Conservation (phyloP, 2,797 vertebrate species). For the Hozukius guyotensis region DNA sequence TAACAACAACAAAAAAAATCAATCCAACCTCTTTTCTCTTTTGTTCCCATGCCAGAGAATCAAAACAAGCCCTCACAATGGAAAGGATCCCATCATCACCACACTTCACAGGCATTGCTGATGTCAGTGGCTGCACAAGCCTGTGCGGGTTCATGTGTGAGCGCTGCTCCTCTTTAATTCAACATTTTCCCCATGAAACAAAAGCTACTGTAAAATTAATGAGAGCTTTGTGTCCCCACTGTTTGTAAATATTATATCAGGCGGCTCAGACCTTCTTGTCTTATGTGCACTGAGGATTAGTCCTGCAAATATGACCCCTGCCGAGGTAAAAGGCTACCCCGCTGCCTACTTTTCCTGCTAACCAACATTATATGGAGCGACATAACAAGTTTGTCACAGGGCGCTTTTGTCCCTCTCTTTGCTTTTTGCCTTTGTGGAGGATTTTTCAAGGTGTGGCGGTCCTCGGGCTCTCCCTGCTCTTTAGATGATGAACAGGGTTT, state of each 20-base stretch:
- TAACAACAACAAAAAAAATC: constrained; percentile 19
- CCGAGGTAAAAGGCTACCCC: constrained; percentile 15
- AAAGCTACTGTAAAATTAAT: constrained; percentile 60
- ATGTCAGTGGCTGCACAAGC: constrained; percentile 36
- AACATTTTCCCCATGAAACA: constrained; percentile 47
- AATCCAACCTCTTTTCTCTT: constrained; percentile 26
- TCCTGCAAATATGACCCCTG: constrained; percentile 6
- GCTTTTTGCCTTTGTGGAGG: not conserved
- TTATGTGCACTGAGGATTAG: constrained; percentile 21
- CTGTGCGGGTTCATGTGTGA: constrained; percentile 30
- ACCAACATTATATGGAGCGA: constrained; percentile 3
- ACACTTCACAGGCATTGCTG: constrained; percentile 48
- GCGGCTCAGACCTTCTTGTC: constrained; percentile 31
- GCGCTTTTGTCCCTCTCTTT: not conserved
- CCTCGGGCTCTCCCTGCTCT: constrained; percentile 41
- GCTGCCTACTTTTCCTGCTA: constrained; percentile 23
- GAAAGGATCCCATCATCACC: constrained; percentile 32
- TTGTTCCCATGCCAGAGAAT: constrained; percentile 41
- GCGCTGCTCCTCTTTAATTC: constrained; percentile 43
- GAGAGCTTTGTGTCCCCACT: constrained; percentile 29
- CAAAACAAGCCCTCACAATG: constrained; percentile 43
- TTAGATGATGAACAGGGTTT: constrained; percentile 12
- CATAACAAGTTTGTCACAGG: constrained; percentile 14
- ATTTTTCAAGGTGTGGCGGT: constrained; percentile 43
- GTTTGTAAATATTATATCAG: constrained; percentile 55